Conservation (phyloP, 2,888 invertebrate species). For the Campoplex capitator region DNA sequence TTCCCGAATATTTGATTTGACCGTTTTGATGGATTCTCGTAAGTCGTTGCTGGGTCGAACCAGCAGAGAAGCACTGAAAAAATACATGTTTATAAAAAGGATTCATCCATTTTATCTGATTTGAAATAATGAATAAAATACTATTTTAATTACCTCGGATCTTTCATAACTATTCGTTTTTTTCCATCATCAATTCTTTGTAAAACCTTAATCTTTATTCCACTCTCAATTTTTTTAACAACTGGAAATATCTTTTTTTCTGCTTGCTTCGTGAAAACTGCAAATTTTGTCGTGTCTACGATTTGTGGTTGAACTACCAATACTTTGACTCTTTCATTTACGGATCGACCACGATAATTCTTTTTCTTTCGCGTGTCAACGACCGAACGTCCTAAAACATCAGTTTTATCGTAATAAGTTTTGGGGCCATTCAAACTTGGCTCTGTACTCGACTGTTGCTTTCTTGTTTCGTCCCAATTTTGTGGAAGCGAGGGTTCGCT, state of each 20-base stretch:
- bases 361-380: conserved; percentile 70
- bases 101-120: not conserved
- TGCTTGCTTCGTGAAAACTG: conserved; percentile 54
- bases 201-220: conserved; percentile 78
- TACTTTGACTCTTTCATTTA: conserved; percentile 70
- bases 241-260: conserved; percentile 75
- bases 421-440: conserved; percentile 35
- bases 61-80: conserved; percentile 75
- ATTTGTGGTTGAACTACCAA: conserved; percentile 75
- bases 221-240: conserved; percentile 76
- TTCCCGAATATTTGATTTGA: conserved; percentile 77
- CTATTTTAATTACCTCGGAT: conserved; percentile 74
- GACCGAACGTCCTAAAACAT: conserved; percentile 57
- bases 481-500: conserved; percentile 74
- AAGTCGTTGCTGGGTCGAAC: conserved; percentile 77
- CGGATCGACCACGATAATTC: conserved; percentile 79
- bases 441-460: not conserved
- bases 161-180: conserved; percentile 79
- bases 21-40: conserved; percentile 75
- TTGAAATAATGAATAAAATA: not conserved
- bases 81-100: not conserved
- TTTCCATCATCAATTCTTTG: conserved; percentile 70
- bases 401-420: conserved; percentile 72
- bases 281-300: conserved; percentile 77
- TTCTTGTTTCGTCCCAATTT: conserved; percentile 44